Evolutionary conservation across 2,113 vertebrate genomes (phyloP), one percentile per base, ranked within the genome.

Genomic region (Varanus komodoensis): DNA sequence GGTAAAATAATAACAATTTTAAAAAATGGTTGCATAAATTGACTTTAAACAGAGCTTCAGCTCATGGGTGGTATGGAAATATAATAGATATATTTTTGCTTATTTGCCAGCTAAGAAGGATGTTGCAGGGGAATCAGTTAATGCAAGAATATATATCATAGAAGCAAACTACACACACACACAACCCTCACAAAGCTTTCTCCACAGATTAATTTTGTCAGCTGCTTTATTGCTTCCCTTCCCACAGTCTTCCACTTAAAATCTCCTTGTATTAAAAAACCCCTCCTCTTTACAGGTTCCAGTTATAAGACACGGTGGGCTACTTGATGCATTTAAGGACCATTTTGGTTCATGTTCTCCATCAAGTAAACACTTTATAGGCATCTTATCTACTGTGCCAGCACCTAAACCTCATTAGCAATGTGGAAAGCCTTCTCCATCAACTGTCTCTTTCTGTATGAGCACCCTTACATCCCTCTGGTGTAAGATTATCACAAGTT

Each of bases 271-370:
- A 44, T 89, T 57, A 64, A 75, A 92, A 92, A 77, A 74, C 1
- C 74, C 38, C 38, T 44, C 38, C 38, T 2, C 82, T 86, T 34
- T 32, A n/a, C 52, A 79, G 85, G 38, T n/a, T 88, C 19, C n/a
- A n/a, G 32, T 90, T 54, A 32, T 67, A 21, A 87, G 86, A 34
- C 83, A 2, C 29, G 68, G 88, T 0, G 1, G 87, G 29, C 21
- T 19, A 2, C 74, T 91, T 83, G 34, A 29, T 71, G 77, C 7
- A 1, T 91, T 92, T 82, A 80, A 88, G 86, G 48, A 87, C 38
- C 4, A 1, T 89, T 91, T 89, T 86, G 83, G 87, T 83, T 19
- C 50, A 54, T 73, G 84, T 57, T 80, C 81, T 88, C 89, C 83
- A 80, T 48, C 6, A 0, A 32, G 57, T 67, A 89, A 89, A 74